Base-by-base conservation (phyloP, 23 tunicate species). In the Styela clava region DNA sequence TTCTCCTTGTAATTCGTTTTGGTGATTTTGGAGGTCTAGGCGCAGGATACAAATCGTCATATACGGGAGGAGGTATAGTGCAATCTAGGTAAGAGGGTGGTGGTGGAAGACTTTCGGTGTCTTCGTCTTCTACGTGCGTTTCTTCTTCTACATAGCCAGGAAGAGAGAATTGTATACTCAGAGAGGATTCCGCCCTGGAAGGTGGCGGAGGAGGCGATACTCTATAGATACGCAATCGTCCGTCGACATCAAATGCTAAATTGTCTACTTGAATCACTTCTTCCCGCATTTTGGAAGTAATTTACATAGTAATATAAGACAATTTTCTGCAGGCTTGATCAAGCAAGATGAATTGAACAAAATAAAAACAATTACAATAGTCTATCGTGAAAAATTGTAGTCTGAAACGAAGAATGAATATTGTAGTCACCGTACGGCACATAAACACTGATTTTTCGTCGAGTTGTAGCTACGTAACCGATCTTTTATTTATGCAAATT, bases 81-180 rank as follows among this genome's bases (percentile, higher is more conserved):
- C 81, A 76, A 7, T 76, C 65, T 76, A 52, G 28, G 52, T 76
- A 76, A 56, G 52, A 33, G 18, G 81, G 81, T 7, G 81, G 81
- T 18, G 81, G 81, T 12, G 63, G 28, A 22, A 1, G 62, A 1
- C 27, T 44, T 1, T 25, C 30, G n/a, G n/a, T n/a, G 22, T 67
- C 71, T 1, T 67, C 56, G 12, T 44, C 56, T 12, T 5, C 9
- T 5, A 5, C 5, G 12, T 26, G 5, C 16, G 5, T 5, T 5
- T 7, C 5, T 21, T 71, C 77, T 3, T 21, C 81, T 9, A 76
- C 81, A 56, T 7, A 35, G 16, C 81, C 81, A n/a, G 81, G 81
- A 23, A 76, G 65, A 52, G 64, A 44, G n/a, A 44, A 18, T 21
- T 52, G 65, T 25, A 67, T 51, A 44, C 64, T 22, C 16, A 76